Evolutionary conservation across 2,797 vertebrate genomes (phyloP).

Genomic region (Sebastolobus altivelis): DNA sequence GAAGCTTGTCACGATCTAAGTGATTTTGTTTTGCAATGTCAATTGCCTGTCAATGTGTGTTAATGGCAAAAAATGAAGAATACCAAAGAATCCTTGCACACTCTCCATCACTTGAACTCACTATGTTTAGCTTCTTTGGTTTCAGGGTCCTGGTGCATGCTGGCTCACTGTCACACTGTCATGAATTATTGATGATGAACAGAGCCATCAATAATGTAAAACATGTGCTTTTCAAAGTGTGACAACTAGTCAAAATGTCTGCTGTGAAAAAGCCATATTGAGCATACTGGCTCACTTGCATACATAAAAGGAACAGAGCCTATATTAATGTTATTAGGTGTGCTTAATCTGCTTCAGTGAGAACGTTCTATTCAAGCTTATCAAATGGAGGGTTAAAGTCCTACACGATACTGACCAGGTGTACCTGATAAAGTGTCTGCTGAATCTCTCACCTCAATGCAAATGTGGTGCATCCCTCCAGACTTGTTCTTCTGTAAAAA

Average conservation of each 20-base stretch:
- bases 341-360: neutral
- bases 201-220: neutral
- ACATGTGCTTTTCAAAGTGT: neutral
- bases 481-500: slow-evolving; percentile 95
- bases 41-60: too few species aligned
- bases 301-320: neutral
- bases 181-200: neutral
- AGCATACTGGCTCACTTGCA: neutral
- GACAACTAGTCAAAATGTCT: neutral
- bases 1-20: too few species aligned
- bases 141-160: neutral
- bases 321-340: neutral
- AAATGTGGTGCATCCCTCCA: slow-evolving; percentile 98
- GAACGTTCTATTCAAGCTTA: neutral
- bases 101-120: neutral
- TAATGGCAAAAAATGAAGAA: too few species aligned
- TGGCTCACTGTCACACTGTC: too few species aligned
- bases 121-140: neutral
- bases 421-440: neutral
- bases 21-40: too few species aligned
- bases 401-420: neutral
- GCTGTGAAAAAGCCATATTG: neutral
- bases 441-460: slow-evolving; percentile 90
- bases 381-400: neutral
- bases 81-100: neutral